These are phyloP conservation scores for Thunnus thynnus DNA, from an alignment of 2,113 vertebrate species.

Conservation along the genomic window DNA sequence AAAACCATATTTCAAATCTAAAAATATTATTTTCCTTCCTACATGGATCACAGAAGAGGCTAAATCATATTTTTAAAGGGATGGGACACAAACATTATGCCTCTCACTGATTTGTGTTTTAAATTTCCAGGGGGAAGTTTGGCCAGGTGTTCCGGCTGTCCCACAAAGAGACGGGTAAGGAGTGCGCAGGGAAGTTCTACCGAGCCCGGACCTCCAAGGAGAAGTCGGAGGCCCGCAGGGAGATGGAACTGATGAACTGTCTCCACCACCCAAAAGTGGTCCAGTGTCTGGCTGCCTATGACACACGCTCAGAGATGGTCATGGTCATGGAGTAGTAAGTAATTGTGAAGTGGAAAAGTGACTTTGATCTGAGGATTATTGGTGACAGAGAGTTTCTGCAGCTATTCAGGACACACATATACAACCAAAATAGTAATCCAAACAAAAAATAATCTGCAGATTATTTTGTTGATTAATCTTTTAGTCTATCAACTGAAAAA, in stretches of 20 bases:
- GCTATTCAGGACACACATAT: too few relatives aligned
- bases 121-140: constrained; percentile 86
- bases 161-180: constrained; percentile 85
- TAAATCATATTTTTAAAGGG: too few relatives aligned
- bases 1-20: not conserved
- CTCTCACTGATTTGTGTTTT: not conserved
- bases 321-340: constrained; percentile 94
- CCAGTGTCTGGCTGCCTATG: constrained; percentile 88
- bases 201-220: constrained; percentile 79
- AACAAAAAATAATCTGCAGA: too few relatives aligned
- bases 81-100: too few relatives aligned
- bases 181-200: constrained; percentile 89
- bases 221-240: constrained; percentile 76
- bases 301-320: constrained; percentile 80
- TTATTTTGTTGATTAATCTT: too few relatives aligned
- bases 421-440: too few relatives aligned
- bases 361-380: not conserved
- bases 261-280: constrained; percentile 89
- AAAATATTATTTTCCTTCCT: too few relatives aligned
- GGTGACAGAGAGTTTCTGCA: too few relatives aligned
- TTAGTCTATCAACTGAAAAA: too few relatives aligned
- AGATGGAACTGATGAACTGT: constrained; percentile 90
- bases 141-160: constrained; percentile 87
- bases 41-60: too few relatives aligned
- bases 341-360: not conserved